Evolutionary conservation across 2,113 vertebrate genomes (phyloP), one percentile per base, ranked within the genome.

Genomic region (Nesogale talazaci): DNA sequence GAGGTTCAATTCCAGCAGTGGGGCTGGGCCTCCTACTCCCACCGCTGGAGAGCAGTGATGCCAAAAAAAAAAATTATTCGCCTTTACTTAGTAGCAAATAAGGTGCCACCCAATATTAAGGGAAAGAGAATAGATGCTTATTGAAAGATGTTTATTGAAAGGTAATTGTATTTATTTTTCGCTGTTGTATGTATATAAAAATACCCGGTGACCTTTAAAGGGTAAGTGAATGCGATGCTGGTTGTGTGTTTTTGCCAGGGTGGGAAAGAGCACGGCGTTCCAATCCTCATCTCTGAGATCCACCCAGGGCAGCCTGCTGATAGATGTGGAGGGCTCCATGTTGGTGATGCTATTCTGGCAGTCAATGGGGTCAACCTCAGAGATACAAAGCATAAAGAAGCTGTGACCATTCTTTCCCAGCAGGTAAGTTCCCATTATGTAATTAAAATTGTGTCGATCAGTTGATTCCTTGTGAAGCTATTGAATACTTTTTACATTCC

Each of bases 381-480:
- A 89, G 99, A 99, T 89, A 99, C 99, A 88, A 99, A 99, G 90
- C 99, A 99, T 97, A 99, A 99, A 98, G 99, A 99, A 98, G 99
- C 99, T 5, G 99, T 99, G 75, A 99, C 99, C 96, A 99, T 99
- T 95, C 98, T 99, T 94, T 99, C 99, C 15, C 99, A 99, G 82
- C 99, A 99, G 99, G 99, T 99, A 92, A 94, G 72, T 92, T 92
- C 74, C 57, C 7, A 79, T 88, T 16, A 52, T 38, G 27, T 88
- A 52, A 42, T 57, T 36, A 16, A 40, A 59, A 46, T 2, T 91
- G 15, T 0, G 0, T 92, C 78, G 78, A 23, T 93, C 23, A 86
- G 0, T 67, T 95, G 80, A 38, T 63, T 94, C 63, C 57, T 2
- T 94, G 92, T 86, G 6, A 96, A 25, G 81, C 31, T 65, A 0